These are phyloP conservation scores for Trinorchestia longiramus DNA, from an alignment of 1,140 invertebrate genomes.

Conservation along the genomic window DNA sequence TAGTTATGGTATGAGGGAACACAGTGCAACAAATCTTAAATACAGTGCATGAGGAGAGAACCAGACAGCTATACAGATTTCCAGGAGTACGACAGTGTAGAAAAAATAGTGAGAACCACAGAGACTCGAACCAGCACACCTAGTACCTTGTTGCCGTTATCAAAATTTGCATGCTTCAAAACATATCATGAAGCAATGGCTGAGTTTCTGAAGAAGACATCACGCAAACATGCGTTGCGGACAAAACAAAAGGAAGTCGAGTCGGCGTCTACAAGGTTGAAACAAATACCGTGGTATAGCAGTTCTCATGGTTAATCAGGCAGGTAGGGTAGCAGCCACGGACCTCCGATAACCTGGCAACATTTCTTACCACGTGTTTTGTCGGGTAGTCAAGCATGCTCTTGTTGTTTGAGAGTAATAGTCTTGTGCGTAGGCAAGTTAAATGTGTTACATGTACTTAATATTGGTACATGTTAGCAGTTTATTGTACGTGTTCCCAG, in stretches of 20 bases:
- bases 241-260: neutral
- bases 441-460: too few species aligned
- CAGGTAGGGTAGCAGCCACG: neutral
- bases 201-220: neutral
- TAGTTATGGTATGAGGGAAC: too few species aligned
- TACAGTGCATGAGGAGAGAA: too few species aligned
- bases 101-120: neutral
- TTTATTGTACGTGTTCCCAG: too few species aligned
- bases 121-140: neutral
- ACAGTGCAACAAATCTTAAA: too few species aligned
- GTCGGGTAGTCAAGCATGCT: neutral
- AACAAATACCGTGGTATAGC: neutral
- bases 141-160: neutral
- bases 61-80: too few species aligned
- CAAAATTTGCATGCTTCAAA: neutral
- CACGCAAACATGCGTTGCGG: neutral
- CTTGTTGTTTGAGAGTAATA: too few species aligned
- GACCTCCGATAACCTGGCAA: neutral
- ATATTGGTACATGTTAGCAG: too few species aligned
- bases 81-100: neutral
- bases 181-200: neutral
- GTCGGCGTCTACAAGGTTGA: neutral
- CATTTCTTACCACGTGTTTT: neutral
- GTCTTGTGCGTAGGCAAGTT: too few species aligned
- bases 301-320: neutral